A percentile compares a stretch with the other conserved stretches of the same genome.
These are phyloP conservation scores for Dascyllus trimaculatus DNA, from an alignment of 2,113 vertebrate species.

Conservation along the genomic window DNA sequence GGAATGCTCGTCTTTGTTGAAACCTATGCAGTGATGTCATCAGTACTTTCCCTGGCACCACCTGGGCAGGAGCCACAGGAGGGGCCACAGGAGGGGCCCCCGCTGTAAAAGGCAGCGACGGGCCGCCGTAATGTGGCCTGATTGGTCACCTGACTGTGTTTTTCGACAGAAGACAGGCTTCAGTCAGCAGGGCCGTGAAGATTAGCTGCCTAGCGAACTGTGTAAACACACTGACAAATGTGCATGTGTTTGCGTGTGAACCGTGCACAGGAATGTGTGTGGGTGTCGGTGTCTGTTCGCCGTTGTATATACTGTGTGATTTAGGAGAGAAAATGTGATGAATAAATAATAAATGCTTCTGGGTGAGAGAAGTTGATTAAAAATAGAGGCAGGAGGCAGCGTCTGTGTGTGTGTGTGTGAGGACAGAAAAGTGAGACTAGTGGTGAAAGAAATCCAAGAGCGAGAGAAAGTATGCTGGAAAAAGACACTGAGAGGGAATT, in stretches of 20 bases:
- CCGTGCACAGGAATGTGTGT: slow-evolving; percentile 61
- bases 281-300: slow-evolving; percentile 54
- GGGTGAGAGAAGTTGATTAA: slow-evolving; percentile 42
- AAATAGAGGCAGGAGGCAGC: slow-evolving; percentile 32
- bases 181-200: slow-evolving; percentile 55
- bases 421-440: slow-evolving; percentile 28
- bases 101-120: not conserved
- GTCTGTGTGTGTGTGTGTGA: slow-evolving; percentile 19
- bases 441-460: slow-evolving; percentile 1
- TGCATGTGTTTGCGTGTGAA: slow-evolving; percentile 23
- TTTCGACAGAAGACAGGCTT: slow-evolving; percentile 62
- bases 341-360: slow-evolving; percentile 52
- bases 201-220: slow-evolving; percentile 65
- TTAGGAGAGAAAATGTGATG: slow-evolving; percentile 14
- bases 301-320: slow-evolving; percentile 39
- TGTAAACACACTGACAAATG: slow-evolving; percentile 57
- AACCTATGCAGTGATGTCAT: slow-evolving; percentile 69
- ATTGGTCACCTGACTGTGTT: slow-evolving; percentile 79
- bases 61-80: slow-evolving; percentile 55
- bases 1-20: slow-evolving; percentile 75
- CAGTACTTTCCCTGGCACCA: slow-evolving; percentile 75
- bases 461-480: slow-evolving; percentile 41
- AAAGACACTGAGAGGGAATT: slow-evolving; percentile 56
- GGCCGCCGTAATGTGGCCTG: slow-evolving; percentile 62
- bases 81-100: slow-evolving; percentile 29